Percentiles rank a stretch among this genome's conserved stretches.
Evolutionary conservation across 2,113 vertebrate genomes (phyloP).

Genomic region (Forbesichthys papilliferus): DNA sequence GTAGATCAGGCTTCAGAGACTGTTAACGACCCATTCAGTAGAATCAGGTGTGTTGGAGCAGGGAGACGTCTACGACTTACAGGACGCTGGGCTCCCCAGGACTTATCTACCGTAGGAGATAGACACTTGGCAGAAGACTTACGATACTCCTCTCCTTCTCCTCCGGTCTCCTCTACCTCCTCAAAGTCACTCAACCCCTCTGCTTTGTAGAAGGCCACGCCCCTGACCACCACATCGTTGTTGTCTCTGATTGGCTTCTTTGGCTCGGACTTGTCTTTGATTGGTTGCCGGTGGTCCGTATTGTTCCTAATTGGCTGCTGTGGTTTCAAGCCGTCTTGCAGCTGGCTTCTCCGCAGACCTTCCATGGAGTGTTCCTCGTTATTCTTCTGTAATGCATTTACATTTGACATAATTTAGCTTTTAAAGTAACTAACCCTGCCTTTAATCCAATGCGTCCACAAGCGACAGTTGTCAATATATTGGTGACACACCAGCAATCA

Average conservation of each 20-base stretch:
- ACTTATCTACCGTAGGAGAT: neutral
- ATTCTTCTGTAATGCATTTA: constrained; percentile 65
- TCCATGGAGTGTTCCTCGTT: constrained; percentile 78
- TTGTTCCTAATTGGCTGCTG: constrained; percentile 47
- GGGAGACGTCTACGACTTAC: too few relatives aligned
- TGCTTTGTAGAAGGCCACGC: constrained; percentile 89
- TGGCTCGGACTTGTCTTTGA: neutral
- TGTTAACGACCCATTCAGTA: too few relatives aligned
- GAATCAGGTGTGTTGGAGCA: too few relatives aligned
- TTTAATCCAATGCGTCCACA: neutral
- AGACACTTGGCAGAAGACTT: constrained; percentile 10
- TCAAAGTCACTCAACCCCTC: constrained; percentile 67
- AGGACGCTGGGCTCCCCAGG: too few relatives aligned
- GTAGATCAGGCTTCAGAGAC: too few relatives aligned
- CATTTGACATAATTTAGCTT: too few relatives aligned
- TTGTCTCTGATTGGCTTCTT: constrained; percentile 36
- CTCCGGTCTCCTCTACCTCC: constrained; percentile 70
- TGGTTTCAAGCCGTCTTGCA: constrained; percentile 38
- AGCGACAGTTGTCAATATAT: too few relatives aligned
- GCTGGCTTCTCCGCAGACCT: constrained; percentile 60
- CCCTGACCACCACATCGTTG: constrained; percentile 78
- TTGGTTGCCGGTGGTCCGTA: constrained; percentile 4
- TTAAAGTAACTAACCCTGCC: neutral
- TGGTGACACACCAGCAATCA: too few relatives aligned
- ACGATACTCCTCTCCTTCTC: constrained; percentile 28